Evolutionary conservation across 2,888 invertebrate genomes (phyloP).

Genomic region (Junonia oenone): DNA sequence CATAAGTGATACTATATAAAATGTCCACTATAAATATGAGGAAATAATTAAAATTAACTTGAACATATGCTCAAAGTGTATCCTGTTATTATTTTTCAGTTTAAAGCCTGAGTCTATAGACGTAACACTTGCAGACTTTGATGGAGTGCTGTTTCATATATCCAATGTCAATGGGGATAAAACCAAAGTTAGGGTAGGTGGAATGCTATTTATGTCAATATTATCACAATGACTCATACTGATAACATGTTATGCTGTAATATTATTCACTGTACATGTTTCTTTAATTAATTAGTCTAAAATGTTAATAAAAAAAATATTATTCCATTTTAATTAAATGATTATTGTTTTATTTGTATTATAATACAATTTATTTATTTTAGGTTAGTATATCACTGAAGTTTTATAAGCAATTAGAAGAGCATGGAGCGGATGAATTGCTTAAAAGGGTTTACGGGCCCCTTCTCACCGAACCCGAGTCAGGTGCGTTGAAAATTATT

Average conservation of each 20-base stretch:
- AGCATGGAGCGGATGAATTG: conserved; percentile 98
- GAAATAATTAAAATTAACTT: conserved; percentile 39
- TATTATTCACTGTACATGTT: neutral
- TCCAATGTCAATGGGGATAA: conserved; percentile 98
- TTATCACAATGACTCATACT: conserved; percentile 4
- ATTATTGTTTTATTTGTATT: neutral
- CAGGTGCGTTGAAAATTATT: no score
- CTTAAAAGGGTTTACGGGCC: conserved; percentile 95
- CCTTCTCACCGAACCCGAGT: conserved; percentile 90
- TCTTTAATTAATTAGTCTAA: neutral
- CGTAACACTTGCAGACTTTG: conserved; percentile 97
- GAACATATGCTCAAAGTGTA: conserved; percentile 11
- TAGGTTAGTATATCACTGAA: conserved; percentile 98
- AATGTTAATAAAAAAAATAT: neutral
- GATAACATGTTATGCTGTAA: neutral
- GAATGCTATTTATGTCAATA: conserved; percentile 2
- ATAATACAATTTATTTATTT: conserved; percentile 33
- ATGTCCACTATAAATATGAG: conserved; percentile 30
- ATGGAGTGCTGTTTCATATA: conserved; percentile 98
- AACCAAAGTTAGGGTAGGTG: conserved; percentile 95
- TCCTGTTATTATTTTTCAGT: conserved; percentile 75
- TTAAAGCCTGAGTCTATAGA: conserved; percentile 97
- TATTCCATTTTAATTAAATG: neutral
- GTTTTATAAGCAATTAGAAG: conserved; percentile 98
- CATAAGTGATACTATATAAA: conserved; percentile 31